Evolutionary conservation across 2,113 vertebrate genomes (phyloP), one percentile per base, ranked within the genome.

Genomic region (Cinclus cinclus): DNA sequence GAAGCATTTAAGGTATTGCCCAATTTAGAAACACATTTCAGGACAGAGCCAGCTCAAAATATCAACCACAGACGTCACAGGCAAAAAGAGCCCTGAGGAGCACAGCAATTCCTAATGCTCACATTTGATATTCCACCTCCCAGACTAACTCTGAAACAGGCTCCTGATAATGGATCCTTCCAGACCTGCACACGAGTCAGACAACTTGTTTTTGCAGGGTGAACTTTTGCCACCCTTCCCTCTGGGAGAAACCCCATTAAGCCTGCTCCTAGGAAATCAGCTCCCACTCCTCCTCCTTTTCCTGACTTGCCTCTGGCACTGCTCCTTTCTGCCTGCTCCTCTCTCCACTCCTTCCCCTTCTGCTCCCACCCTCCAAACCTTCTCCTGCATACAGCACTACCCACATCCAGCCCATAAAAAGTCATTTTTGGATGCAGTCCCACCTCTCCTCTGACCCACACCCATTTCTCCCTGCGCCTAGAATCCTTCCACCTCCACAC

Each of bases 181-280:
- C 86, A 90, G 86, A 88, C 83, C 83, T 22, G 64, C 81, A 96
- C 94, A 91, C 64, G 15, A 94, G 79, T 60, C 91, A 76, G 33
- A 83, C 70, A 94, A 76, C 71, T 67, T 42, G 73, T 89, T 92
- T 92, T 58, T 28, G 8, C 60, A 67, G 64, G 39, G 60, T 94
- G 80, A 95, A 90, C 89, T 94, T 92, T 67, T 83, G 92, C 85
- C 92, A 94, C 90, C 79, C 85, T 93, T 77, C 92, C 86, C 91
- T 83, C 92, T 88, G 79, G 94, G 94, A 95, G 50, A 88, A 86
- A 92, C 90, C 78, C 68, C 76, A 91, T 23, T 5, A 3, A 56
- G 19, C 71, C 56, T 0, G 6, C 47, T 86, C 86, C 90, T 8
- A 86, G 86, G 76, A 94, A 95, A 74, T 46, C 73, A 63, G 47